Conservation (phyloP, 1,140 invertebrate genomes). For the Polypedilum vanderplanki region DNA sequence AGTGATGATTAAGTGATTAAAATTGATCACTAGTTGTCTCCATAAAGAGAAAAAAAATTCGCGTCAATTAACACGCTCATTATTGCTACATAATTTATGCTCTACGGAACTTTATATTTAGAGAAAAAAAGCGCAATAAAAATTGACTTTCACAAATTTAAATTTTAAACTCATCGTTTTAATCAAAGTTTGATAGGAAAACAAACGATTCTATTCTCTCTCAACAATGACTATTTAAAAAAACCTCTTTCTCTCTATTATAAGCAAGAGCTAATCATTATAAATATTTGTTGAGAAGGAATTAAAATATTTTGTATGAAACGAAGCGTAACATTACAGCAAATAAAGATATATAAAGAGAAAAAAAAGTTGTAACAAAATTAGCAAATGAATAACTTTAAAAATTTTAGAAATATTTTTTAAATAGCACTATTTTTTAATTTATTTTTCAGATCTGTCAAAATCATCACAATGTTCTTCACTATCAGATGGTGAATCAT, state of each 20-base stretch:
- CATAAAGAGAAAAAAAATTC: not conserved
- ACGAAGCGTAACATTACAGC: not conserved
- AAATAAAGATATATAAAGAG: not conserved
- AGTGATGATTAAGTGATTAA: not conserved
- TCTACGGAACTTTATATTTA: no score
- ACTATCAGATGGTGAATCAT: conserved; percentile 57
- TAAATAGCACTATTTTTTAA: not conserved
- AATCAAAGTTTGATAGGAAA: no score
- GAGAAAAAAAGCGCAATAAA: no score
- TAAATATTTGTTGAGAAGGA: no score
- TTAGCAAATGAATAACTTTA: not conserved
- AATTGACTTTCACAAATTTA: no score
- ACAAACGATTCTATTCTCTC: no score
- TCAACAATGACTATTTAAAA: no score
- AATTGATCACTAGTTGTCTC: not conserved
- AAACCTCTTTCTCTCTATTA: no score
- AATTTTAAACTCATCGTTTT: no score
- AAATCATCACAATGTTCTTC: conserved; percentile 50
- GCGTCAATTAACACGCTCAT: not conserved
- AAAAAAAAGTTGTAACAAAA: not conserved
- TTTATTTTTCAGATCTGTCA: not conserved
- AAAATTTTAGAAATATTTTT: not conserved
- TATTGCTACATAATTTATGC: not conserved
- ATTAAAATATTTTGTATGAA: not conserved
- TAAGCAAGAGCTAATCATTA: no score